Evolutionary conservation across 2,797 vertebrate species (phyloP).

Genomic region (Rhinophrynus dorsalis): DNA sequence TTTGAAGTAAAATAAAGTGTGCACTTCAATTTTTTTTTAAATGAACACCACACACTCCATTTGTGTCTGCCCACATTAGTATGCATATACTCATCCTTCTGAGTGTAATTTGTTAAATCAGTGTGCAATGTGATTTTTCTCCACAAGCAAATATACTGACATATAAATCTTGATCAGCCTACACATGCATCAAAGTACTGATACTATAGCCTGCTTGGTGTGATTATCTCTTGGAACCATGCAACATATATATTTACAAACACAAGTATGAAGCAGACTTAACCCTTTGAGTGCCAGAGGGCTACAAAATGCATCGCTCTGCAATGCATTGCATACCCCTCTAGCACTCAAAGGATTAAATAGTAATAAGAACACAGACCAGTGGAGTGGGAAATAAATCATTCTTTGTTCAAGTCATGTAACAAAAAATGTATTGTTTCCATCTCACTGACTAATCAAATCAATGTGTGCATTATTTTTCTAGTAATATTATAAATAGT

Average conservation of each 20-base stretch:
- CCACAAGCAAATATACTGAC: not conserved
- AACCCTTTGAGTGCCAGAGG: not conserved
- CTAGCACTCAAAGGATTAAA: not conserved
- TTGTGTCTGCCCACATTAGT: not conserved
- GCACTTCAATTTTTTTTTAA: too few species aligned
- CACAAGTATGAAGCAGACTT: too few species aligned
- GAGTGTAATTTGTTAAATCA: not conserved
- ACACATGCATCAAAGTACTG: not conserved
- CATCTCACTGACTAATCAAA: slow-evolving; percentile 39
- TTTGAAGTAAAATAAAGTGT: too few species aligned
- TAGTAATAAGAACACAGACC: not conserved
- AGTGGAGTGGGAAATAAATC: too few species aligned
- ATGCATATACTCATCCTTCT: not conserved
- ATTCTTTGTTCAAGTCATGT: too few species aligned
- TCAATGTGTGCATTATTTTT: slow-evolving; percentile 27
- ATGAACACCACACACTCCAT: too few species aligned
- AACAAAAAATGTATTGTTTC: not conserved
- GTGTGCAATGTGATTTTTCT: not conserved
- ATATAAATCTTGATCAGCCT: slow-evolving; percentile 2
- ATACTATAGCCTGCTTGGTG: not conserved
- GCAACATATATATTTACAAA: slow-evolving; percentile 9
- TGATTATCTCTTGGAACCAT: slow-evolving; percentile 8
- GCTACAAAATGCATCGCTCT: too few species aligned
- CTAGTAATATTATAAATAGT: slow-evolving; percentile 3
- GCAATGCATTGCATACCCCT: not conserved